Conservation (phyloP, 2,113 vertebrate species). For the Anas platyrhynchos region DNA sequence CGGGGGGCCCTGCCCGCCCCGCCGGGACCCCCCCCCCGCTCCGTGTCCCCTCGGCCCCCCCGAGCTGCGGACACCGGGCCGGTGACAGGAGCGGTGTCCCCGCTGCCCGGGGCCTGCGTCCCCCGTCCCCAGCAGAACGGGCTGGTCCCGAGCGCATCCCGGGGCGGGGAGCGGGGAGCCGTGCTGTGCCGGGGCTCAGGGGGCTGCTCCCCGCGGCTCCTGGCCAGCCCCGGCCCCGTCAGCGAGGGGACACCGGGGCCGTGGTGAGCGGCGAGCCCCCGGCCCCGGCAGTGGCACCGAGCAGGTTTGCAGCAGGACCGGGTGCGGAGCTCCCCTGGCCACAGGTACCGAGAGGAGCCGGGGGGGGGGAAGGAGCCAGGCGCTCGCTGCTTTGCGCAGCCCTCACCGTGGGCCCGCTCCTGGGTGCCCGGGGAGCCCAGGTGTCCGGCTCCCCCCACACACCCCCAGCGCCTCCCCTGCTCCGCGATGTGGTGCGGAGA, state of each 20-base stretch:
- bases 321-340: fast-evolving
- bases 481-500: not conserved
- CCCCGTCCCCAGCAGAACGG: not conserved
- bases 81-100: not conserved
- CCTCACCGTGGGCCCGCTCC: not conserved
- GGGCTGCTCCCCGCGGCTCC: not conserved
- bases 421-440: not conserved
- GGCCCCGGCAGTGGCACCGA: not conserved
- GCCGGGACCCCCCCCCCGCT: too few species aligned
- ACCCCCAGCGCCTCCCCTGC: too few species aligned
- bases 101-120: fast-evolving
- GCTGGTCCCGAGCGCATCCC: fast-evolving
- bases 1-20: not conserved
- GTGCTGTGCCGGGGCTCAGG: not conserved
- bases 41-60: too few species aligned
- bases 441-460: not conserved
- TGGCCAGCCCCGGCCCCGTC: fast-evolving
- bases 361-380: too few species aligned
- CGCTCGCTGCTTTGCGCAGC: too few species aligned
- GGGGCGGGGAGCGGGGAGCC: too few species aligned
- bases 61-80: too few species aligned
- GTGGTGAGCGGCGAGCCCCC: fast-evolving
- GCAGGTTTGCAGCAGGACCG: fast-evolving
- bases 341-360: too few species aligned
- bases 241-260: fast-evolving